Evolutionary conservation across 2,797 vertebrate genomes (phyloP).

Genomic region (Balearica regulorum): DNA sequence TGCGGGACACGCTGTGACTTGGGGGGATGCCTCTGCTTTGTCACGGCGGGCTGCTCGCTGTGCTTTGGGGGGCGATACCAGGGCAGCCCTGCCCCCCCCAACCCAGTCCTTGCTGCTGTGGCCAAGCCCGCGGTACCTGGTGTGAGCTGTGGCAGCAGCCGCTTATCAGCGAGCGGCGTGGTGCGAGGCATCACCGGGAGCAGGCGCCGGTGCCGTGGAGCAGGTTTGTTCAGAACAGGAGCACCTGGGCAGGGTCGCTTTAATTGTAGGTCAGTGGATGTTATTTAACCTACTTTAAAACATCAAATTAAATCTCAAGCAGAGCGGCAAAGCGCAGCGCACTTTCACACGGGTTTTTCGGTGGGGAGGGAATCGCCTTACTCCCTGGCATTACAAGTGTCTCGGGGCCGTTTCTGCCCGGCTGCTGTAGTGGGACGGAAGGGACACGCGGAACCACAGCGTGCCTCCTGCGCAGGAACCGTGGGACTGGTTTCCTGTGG

Average conservation of each 20-base stretch:
- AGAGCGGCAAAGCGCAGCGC: not conserved
- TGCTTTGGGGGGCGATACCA: too few relatives aligned
- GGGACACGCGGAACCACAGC: rapidly evolving
- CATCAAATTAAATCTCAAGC: not conserved
- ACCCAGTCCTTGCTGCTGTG: not conserved
- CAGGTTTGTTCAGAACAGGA: constrained; percentile 61
- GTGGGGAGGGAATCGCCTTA: rapidly evolving
- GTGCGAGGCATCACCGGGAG: not conserved
- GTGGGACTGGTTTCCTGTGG: not conserved
- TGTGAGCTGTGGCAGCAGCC: rapidly evolving
- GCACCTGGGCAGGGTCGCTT: constrained; percentile 40
- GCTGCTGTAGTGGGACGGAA: not conserved
- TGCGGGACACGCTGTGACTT: not conserved
- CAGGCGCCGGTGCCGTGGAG: not conserved
- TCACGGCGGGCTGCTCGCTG: not conserved
- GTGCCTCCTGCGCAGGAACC: rapidly evolving
- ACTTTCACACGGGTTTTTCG: not conserved
- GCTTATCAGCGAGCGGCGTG: not conserved
- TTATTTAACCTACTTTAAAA: constrained; percentile 39
- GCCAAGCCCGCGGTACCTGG: not conserved
- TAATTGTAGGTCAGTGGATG: constrained; percentile 58
- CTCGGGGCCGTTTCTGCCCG: rapidly evolving
- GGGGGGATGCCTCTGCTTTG: not conserved
- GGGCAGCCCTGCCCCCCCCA: not conserved
- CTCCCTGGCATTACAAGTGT: rapidly evolving